A percentile compares a stretch with the other conserved stretches of the same genome.
Evolutionary conservation across 1,140 invertebrate species (phyloP).

Genomic region (Copidosoma floridanum): DNA sequence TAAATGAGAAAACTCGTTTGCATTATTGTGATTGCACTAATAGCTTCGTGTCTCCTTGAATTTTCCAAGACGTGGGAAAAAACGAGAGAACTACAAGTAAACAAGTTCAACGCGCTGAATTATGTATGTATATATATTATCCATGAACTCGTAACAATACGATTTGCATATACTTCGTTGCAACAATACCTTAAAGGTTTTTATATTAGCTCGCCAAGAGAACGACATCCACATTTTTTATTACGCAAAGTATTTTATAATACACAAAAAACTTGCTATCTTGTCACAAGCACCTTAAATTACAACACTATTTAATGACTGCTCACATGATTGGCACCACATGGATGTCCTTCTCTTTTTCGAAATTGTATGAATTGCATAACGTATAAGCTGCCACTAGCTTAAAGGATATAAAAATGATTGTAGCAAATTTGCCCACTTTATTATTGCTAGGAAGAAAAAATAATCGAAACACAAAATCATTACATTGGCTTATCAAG

Average conservation of each 20-base stretch:
- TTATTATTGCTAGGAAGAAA: slow-evolving; percentile 21
- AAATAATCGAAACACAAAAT: slow-evolving; percentile 23
- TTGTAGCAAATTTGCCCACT: slow-evolving; percentile 28
- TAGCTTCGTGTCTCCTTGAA: slow-evolving; percentile 27
- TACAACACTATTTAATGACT: no score
- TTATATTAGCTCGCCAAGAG: slow-evolving; percentile 7
- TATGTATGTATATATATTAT: slow-evolving; percentile 3
- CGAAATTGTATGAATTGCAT: slow-evolving; percentile 20
- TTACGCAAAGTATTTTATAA: no score
- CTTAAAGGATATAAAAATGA: no score
- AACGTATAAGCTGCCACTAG: slow-evolving; percentile 40
- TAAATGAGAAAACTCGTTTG: slow-evolving; percentile 22
- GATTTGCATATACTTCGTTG: slow-evolving; percentile 21
- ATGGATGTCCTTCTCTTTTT: neutral
- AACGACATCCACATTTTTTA: neutral
- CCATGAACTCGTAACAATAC: slow-evolving; percentile 11
- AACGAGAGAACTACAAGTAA: slow-evolving; percentile 30
- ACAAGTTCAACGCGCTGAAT: slow-evolving; percentile 15
- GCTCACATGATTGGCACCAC: no score
- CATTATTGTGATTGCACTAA: slow-evolving; percentile 7
- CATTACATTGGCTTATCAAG: slow-evolving; percentile 27
- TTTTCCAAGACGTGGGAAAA: slow-evolving; percentile 40
- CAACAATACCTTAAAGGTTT: slow-evolving; percentile 25
- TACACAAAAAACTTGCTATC: slow-evolving; percentile 7
- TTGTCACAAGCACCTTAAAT: no score